Conservation (phyloP, 2,113 vertebrate species). For the Sclerurus mexicanus region DNA sequence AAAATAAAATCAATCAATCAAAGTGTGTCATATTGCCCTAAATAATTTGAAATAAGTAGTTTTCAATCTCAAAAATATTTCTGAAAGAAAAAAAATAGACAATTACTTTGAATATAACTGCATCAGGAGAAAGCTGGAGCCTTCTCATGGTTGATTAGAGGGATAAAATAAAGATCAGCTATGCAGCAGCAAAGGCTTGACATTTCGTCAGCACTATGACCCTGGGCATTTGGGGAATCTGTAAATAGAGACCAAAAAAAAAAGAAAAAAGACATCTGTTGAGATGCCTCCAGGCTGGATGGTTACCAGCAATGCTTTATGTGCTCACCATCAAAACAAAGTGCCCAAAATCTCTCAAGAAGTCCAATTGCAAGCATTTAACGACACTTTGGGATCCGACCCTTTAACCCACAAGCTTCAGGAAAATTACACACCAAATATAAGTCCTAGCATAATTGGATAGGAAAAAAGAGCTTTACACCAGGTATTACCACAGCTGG, state of each 20-base stretch:
- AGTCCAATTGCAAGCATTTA: not conserved
- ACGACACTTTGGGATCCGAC: not conserved
- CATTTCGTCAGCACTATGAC: accelerated
- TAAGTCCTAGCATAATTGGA: not conserved
- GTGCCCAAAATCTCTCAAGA: not conserved
- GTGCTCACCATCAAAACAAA: not conserved
- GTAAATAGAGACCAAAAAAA: not conserved
- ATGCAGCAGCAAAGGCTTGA: not conserved
- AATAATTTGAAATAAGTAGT: not conserved
- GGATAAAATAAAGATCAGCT: not conserved
- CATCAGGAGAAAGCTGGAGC: not conserved
- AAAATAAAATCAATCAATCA: not conserved
- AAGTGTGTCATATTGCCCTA: not conserved
- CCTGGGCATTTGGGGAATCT: not conserved
- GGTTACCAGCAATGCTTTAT: not conserved
- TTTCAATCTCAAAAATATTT: not conserved
- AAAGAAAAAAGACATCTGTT: not conserved
- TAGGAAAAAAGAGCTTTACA: not conserved
- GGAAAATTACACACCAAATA: not conserved
- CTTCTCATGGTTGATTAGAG: not conserved
- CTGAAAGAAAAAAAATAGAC: not conserved
- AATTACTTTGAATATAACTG: not conserved
- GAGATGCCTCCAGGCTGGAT: not conserved
- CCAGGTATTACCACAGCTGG: not conserved
- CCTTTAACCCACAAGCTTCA: not conserved